Base-by-base conservation (phyloP, 2,888 invertebrate genomes). In the Zootermopsis nevadensis region DNA sequence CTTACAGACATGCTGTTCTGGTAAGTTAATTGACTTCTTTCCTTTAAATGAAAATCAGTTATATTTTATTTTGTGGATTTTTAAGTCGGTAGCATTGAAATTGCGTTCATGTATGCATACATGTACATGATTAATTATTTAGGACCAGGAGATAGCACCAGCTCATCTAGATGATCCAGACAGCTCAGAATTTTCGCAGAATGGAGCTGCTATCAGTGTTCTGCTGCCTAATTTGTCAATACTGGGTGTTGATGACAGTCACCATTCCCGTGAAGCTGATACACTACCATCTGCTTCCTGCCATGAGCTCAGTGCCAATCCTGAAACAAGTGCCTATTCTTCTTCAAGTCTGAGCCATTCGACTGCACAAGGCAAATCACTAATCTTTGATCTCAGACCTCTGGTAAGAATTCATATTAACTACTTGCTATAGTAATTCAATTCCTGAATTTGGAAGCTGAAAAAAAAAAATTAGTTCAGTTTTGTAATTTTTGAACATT, bases 191-290 rank as follows among this genome's bases (percentile, higher is more conserved):
- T 8, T 2, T 60, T 27, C 60, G 60, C 60, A 60, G 27, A 60
- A 60, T 60, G 60, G 60, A 60, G 8, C 6, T n/a, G n/a, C n/a
- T 27, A 27, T 60, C 15, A 60, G 60, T 60, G 60, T 12, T 60
- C 12, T 60, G 27, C 60, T 60, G 60, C 60, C 60, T 60, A 60
- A 60, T n/a, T 60, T 60, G 12, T 60, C 60, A 60, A 60, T 60
- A 60, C 27, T 60, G n/a, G 60, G 60, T 0, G 60, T 60, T n/a
- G 60, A 12, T 27, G 60, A 60, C n/a, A 12, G 27, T 27, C n/a
- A n/a, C n/a, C 60, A 60, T 27, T 60, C 27, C 1, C n/a, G n/a
- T 27, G 7, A 8, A 10, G 60, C n/a, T 60, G 60, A 15, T 60
- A 10, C 27, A n/a, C 27, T n/a, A 27, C 60, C n/a, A 27, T 60